phyloP scores from a whole-genome alignment of 2,888 invertebrate species.

The Melikaiella ostensackeni region DNA sequence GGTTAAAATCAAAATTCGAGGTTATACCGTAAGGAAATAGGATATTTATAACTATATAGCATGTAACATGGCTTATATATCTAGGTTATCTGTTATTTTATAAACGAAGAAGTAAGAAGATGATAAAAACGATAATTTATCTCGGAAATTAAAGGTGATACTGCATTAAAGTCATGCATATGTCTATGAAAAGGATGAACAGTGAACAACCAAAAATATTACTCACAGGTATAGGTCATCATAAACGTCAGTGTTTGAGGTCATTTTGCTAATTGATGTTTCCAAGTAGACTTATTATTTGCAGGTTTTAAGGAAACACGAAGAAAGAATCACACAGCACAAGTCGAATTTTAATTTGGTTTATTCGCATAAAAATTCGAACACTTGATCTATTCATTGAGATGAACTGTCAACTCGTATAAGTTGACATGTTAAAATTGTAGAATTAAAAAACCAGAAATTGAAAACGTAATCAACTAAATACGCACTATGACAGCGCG shows the following conservation, averaged over 20 bases:
- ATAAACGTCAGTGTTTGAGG: constrained; percentile 79
- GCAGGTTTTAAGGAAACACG: constrained; percentile 41
- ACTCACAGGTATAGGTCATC: constrained; percentile 88
- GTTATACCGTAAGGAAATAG: not conserved
- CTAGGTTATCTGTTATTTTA: not conserved
- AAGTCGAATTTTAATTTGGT: not conserved
- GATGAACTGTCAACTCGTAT: constrained; percentile 3
- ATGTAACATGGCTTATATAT: too few relatives aligned
- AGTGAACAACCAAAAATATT: constrained; percentile 32
- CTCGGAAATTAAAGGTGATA: constrained; percentile 13
- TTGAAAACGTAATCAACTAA: not conserved
- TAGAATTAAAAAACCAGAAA: not conserved
- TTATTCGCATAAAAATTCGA: constrained; percentile 4
- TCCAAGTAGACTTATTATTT: constrained; percentile 45
- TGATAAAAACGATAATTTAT: not conserved
- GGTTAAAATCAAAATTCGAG: not conserved
- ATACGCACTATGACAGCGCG: not conserved
- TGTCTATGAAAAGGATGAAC: not conserved
- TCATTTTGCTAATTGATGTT: constrained; percentile 63
- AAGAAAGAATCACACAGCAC: not conserved
- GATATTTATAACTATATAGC: not conserved
- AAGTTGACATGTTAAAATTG: not conserved
- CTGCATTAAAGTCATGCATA: not conserved
- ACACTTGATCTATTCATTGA: constrained; percentile 17
- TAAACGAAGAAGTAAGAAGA: not conserved